A percentile compares a stretch with the other conserved stretches of the same genome.
Conservation (phyloP, 2,797 vertebrate genomes). For the Dermochelys coriacea region DNA sequence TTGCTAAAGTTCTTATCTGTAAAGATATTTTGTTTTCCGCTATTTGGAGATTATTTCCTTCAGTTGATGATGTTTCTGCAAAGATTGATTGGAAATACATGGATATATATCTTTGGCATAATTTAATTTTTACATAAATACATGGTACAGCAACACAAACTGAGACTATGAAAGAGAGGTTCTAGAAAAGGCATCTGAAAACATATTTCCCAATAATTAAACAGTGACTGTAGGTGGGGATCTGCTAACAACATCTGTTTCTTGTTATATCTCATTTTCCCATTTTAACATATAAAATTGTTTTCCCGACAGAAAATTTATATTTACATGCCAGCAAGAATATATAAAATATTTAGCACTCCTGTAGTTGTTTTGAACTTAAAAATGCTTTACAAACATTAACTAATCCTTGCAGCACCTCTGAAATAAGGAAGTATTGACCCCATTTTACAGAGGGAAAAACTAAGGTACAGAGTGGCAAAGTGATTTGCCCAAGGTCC, state of each 20-base stretch:
- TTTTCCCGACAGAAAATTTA: not conserved
- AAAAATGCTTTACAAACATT: not conserved
- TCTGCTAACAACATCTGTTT: not conserved
- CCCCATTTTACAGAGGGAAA: not conserved
- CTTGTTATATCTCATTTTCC: not conserved
- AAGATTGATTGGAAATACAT: not conserved
- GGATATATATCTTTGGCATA: not conserved
- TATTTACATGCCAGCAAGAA: not conserved
- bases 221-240: not conserved
- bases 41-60: not conserved
- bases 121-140: not conserved
- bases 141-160: accelerated
- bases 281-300: not conserved
- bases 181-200: not conserved
- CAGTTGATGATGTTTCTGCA: not conserved
- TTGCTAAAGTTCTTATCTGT: not conserved
- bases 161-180: not conserved
- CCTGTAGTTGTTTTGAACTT: not conserved
- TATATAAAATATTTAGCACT: not conserved
- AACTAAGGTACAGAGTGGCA: accelerated
- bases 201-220: not conserved
- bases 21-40: conserved; percentile 22
- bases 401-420: not conserved
- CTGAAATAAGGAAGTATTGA: accelerated
- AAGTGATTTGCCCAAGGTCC: not conserved